phyloP scores from a whole-genome alignment of 2,113 vertebrate genomes.

The Syngnathus scovelli region DNA sequence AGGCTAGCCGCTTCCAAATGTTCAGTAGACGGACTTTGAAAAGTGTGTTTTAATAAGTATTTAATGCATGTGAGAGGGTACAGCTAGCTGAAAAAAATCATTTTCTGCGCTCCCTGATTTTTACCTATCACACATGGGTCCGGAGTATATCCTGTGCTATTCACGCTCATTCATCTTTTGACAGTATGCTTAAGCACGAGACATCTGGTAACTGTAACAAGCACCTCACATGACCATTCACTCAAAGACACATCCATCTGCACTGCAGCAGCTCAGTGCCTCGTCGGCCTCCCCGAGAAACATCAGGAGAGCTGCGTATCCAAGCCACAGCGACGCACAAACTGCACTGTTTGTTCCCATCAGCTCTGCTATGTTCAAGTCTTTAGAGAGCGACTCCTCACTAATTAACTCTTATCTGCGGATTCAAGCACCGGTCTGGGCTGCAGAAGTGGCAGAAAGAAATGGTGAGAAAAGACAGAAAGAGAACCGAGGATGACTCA shows the following conservation, averaged over 20 bases:
- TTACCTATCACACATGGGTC: neutral
- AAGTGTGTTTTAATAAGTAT: no score
- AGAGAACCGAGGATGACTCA: conserved; percentile 20
- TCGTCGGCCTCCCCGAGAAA: conserved; percentile 52
- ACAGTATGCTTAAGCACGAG: neutral
- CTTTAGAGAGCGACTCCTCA: conserved; percentile 44
- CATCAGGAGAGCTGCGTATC: conserved; percentile 58
- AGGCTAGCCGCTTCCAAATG: no score
- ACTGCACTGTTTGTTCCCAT: conserved; percentile 50
- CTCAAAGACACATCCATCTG: conserved; percentile 15
- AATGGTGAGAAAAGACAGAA: conserved; percentile 18
- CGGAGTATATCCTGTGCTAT: neutral
- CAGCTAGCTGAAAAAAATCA: no score
- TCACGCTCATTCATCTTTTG: neutral
- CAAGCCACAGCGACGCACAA: conserved; percentile 57
- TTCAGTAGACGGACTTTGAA: no score
- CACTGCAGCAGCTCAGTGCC: conserved; percentile 37
- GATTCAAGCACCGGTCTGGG: conserved; percentile 23
- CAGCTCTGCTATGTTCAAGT: conserved; percentile 41
- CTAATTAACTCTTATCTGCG: conserved; percentile 37
- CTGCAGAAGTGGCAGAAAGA: conserved; percentile 10
- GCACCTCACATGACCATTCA: conserved; percentile 13
- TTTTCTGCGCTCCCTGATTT: neutral
- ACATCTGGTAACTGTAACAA: conserved; percentile 27
- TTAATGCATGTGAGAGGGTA: no score